Percentiles rank a stretch among this genome's conserved stretches.
These are phyloP conservation scores for Globia sparganii DNA, from an alignment of 2,888 invertebrate genomes.

Conservation along the genomic window DNA sequence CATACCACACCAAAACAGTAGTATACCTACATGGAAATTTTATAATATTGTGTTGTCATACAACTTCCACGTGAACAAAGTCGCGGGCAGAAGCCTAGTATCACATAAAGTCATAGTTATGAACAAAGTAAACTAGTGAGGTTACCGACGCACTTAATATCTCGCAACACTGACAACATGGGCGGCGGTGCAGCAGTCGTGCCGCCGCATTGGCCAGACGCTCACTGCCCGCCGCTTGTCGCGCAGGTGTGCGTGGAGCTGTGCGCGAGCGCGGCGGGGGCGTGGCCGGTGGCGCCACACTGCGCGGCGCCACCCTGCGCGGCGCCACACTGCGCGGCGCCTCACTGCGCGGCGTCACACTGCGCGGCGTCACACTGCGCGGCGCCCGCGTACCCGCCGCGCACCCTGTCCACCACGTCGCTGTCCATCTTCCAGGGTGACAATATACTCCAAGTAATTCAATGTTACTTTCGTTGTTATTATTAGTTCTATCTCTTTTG, in stretches of 20 bases:
- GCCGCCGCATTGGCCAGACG: not conserved
- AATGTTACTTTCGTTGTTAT: not conserved
- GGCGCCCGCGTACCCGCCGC: slow-evolving; percentile 22
- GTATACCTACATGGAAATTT: no score
- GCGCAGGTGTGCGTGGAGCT: slow-evolving; percentile 75
- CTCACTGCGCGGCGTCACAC: slow-evolving; percentile 22
- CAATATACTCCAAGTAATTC: slow-evolving; percentile 67
- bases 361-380: slow-evolving; percentile 33
- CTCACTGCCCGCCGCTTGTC: not conserved
- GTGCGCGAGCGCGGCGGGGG: slow-evolving; percentile 62
- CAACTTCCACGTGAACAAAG: no score
- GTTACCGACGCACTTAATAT: not conserved
- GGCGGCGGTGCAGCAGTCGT: not conserved
- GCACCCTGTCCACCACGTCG: slow-evolving; percentile 51
- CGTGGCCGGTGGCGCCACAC: slow-evolving; percentile 64
- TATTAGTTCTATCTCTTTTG: not conserved
- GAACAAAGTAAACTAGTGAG: not conserved
- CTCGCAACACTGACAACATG: no score
- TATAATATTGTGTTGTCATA: no score
- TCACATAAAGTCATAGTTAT: no score
- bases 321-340: slow-evolving; percentile 30
- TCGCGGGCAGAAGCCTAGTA: no score
- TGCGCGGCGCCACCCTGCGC: slow-evolving; percentile 36
- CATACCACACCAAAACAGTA: not conserved
- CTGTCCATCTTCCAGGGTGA: slow-evolving; percentile 73